phyloP scores from a whole-genome alignment of 1,140 invertebrate genomes.

The Aphelenchoides avenae region DNA sequence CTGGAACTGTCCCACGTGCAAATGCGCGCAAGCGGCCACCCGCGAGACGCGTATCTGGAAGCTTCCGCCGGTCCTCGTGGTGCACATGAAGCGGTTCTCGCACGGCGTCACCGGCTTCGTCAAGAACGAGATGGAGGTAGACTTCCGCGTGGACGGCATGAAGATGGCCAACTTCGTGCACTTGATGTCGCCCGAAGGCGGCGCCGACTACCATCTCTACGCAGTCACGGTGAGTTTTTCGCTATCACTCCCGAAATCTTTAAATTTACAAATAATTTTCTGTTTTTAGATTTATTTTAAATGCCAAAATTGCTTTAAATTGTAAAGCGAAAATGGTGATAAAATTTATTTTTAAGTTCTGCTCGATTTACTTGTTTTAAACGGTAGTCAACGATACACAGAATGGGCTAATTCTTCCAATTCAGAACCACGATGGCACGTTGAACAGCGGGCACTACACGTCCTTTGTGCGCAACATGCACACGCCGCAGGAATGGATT shows the following conservation, averaged over 20 bases:
- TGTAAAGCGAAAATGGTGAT: too few relatives aligned
- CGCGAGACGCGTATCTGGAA: constrained; percentile 12
- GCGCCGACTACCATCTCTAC: constrained; percentile 9
- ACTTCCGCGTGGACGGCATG: constrained; percentile 6
- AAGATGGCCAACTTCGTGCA: constrained; percentile 8
- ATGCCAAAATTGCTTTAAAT: too few relatives aligned
- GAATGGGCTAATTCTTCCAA: too few relatives aligned
- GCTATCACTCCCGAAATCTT: not conserved
- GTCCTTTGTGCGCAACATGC: constrained; percentile 8
- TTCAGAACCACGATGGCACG: constrained; percentile 25
- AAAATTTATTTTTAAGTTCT: too few relatives aligned
- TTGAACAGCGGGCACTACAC: constrained; percentile 29
- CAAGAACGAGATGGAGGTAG: constrained; percentile 20
- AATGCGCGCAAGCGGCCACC: constrained; percentile 9
- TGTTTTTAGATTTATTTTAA: too few relatives aligned
- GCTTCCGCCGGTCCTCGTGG: constrained; percentile 15
- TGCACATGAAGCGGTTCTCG: constrained; percentile 24
- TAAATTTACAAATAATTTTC: too few relatives aligned
- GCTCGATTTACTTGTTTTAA: too few relatives aligned
- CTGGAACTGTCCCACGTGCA: constrained; percentile 14
- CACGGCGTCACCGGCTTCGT: constrained; percentile 10
- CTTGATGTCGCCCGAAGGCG: not conserved
- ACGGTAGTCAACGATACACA: too few relatives aligned
- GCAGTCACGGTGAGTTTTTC: constrained; percentile 24
- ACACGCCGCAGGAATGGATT: constrained; percentile 8